Evolutionary conservation across 2,797 vertebrate species (phyloP).

Genomic region (Peromyscus melanophrys): DNA sequence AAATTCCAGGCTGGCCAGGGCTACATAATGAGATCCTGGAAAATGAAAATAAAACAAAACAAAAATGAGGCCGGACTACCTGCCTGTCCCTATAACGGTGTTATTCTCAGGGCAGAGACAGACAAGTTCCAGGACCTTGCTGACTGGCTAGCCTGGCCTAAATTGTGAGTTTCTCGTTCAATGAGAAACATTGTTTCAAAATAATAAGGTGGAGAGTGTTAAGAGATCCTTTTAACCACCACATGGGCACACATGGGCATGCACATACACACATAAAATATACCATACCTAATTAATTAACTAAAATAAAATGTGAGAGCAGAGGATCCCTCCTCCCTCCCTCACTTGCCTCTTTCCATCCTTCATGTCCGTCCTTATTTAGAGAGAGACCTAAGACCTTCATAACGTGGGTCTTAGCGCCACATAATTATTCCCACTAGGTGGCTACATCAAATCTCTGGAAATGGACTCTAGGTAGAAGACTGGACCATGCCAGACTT

Average conservation of each 20-base stretch:
- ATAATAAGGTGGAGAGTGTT: not conserved
- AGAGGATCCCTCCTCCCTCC: not conserved
- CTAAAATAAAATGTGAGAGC: not conserved
- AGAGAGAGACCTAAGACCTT: not conserved
- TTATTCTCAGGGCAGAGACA: not conserved
- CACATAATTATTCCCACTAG: not conserved
- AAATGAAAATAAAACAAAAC: not conserved
- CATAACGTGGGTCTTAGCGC: slow-evolving; percentile 1
- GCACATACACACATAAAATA: not conserved
- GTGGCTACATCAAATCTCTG: slow-evolving; percentile 20
- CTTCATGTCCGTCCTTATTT: not conserved
- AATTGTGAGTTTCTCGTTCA: not conserved
- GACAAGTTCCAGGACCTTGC: not conserved
- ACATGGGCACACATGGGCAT: not conserved
- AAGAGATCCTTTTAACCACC: no score
- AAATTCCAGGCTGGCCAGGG: not conserved
- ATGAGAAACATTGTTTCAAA: not conserved
- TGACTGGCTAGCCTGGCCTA: not conserved
- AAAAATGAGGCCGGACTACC: not conserved
- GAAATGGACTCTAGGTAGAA: slow-evolving; percentile 43
- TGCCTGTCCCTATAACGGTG: not conserved
- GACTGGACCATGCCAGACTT: not conserved
- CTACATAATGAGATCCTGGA: not conserved
- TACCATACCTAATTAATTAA: not conserved
- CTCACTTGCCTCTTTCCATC: no score